Percentiles rank a stretch among this genome's conserved stretches.
Conservation (phyloP, 2,888 invertebrate genomes). For the Zaprionus bogoriensis region DNA sequence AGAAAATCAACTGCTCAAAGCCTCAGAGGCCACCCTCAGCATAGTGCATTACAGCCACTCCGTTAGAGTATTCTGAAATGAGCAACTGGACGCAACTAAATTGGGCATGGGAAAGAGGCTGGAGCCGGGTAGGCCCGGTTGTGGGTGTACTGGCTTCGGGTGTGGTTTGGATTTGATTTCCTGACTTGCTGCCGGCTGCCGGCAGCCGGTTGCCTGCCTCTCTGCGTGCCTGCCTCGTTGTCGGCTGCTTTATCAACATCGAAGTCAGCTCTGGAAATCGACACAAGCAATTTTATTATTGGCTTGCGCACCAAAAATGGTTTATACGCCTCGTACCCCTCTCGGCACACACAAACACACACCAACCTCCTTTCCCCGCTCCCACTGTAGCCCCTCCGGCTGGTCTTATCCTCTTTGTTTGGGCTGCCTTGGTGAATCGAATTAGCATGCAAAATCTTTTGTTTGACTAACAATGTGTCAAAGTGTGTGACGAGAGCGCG, state of each 20-base stretch:
- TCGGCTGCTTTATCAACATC: constrained; percentile 58
- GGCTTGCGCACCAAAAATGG: constrained; percentile 35
- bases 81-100: constrained; percentile 40
- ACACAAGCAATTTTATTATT: constrained; percentile 73
- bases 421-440: constrained; percentile 60
- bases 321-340: constrained; percentile 11
- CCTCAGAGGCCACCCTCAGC: not conserved
- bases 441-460: constrained; percentile 78
- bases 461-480: constrained; percentile 78
- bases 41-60: not conserved
- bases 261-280: constrained; percentile 46
- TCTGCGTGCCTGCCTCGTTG: constrained; percentile 4
- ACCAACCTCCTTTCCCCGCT: not conserved
- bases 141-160: not conserved
- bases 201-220: not conserved
- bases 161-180: constrained; percentile 39
- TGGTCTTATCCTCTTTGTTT: constrained; percentile 38
- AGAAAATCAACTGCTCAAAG: not conserved
- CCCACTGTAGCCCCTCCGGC: constrained; percentile 5
- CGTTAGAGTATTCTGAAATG: constrained; percentile 15
- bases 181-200: constrained; percentile 30
- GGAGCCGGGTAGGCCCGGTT: not conserved
- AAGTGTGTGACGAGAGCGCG: constrained; percentile 70
- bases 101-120: constrained; percentile 1
- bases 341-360: too few species aligned